A percentile compares a stretch with the other conserved stretches of the same genome.
Evolutionary conservation across 2,113 vertebrate species (phyloP).

Genomic region (cat (Felis catus)): F.catus_Fca126_mat1.0 CM031426.1:50640501-50641000

Average conservation of each 20-base stretch:
- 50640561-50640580: background rate
- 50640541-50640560: background rate
- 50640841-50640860: background rate
- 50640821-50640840: background rate
- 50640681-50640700: background rate
- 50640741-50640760: background rate
- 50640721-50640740: background rate
- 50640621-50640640: background rate
- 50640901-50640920: background rate
- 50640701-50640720: background rate
- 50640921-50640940: background rate
- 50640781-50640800: background rate
- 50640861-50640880: background rate
- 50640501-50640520: background rate
- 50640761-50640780: background rate
- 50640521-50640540: background rate
- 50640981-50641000: background rate
- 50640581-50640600: background rate
- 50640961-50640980: background rate
- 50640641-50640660: background rate
- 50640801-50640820: background rate
- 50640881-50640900: background rate
- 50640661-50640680: background rate
- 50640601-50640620: background rate
- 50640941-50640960: background rate